Percentiles rank a stretch among this genome's conserved stretches.
Evolutionary conservation across 2,888 invertebrate genomes (phyloP).

Genomic region (Parochlus steinenii): DNA sequence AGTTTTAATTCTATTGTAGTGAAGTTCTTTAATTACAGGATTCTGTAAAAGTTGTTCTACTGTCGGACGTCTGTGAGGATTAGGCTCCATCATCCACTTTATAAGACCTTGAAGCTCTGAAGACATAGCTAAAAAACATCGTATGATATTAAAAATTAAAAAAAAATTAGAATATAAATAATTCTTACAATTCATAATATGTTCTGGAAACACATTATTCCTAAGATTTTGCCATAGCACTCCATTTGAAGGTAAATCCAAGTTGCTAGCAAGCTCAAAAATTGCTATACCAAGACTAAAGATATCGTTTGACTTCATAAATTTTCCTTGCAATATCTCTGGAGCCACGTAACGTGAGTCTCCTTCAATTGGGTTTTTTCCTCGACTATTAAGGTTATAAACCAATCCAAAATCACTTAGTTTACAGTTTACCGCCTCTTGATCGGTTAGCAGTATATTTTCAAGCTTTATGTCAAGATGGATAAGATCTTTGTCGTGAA

Average conservation of each 20-base stretch:
- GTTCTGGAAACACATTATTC: conserved; percentile 35
- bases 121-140: conserved; percentile 27
- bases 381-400: conserved; percentile 40
- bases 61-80: conserved; percentile 34
- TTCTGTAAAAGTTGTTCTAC: conserved; percentile 33
- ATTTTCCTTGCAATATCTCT: conserved; percentile 46
- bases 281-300: conserved; percentile 58
- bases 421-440: conserved; percentile 40
- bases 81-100: conserved; percentile 37
- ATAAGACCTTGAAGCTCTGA: conserved; percentile 35
- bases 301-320: conserved; percentile 54
- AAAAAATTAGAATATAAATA: background rate
- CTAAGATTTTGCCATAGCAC: conserved; percentile 50
- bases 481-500: conserved; percentile 48
- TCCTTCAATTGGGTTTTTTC: conserved; percentile 54
- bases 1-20: too few relatives aligned
- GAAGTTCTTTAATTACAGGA: too few relatives aligned
- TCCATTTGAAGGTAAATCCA: conserved; percentile 51
- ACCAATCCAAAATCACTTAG: conserved; percentile 61
- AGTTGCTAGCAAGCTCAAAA: conserved; percentile 50
- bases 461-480: conserved; percentile 66
- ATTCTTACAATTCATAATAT: conserved; percentile 27
- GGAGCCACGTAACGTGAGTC: conserved; percentile 60
- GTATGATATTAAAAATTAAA: background rate
- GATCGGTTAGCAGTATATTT: conserved; percentile 50